Conservation (phyloP, 2,888 invertebrate species). For the Anorthoa munda region DNA sequence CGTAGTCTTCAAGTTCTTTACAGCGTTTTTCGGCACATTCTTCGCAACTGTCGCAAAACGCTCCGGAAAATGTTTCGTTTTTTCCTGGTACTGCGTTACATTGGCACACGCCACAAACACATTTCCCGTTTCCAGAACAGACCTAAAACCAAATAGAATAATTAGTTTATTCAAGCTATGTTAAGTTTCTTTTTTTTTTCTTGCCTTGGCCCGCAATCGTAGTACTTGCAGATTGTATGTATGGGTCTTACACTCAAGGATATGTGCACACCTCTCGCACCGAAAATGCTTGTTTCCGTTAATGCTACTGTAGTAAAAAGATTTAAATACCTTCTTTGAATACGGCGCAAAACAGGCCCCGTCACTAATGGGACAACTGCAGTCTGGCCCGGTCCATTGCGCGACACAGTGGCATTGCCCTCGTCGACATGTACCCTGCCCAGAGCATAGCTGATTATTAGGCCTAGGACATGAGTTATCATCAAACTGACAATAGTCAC, state of each 20-base stretch:
- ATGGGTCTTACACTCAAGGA: no score
- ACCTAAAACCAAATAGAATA: conserved; percentile 66
- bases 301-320: background rate
- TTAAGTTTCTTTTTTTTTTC: background rate
- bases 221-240: background rate
- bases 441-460: conserved; percentile 86
- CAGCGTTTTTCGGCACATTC: conserved; percentile 93
- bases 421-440: conserved; percentile 90
- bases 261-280: no score
- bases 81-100: conserved; percentile 86
- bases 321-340: conserved; percentile 73
- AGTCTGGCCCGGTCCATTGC: conserved; percentile 73
- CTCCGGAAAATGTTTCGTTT: conserved; percentile 88
- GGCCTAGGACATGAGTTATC: conserved; percentile 93
- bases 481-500: conserved; percentile 95
- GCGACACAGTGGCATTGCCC: conserved; percentile 74
- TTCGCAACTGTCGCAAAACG: conserved; percentile 94
- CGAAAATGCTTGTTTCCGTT: no score
- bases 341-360: conserved; percentile 77
- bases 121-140: conserved; percentile 91
- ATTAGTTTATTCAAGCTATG: background rate
- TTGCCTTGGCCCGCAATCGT: background rate
- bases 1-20: conserved; percentile 93
- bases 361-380: conserved; percentile 72
- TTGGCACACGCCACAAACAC: conserved; percentile 93